A percentile compares a stretch with the other conserved stretches of the same genome.
phyloP scores from a whole-genome alignment of 2,888 invertebrate genomes.

The Icerya purchasi region DNA sequence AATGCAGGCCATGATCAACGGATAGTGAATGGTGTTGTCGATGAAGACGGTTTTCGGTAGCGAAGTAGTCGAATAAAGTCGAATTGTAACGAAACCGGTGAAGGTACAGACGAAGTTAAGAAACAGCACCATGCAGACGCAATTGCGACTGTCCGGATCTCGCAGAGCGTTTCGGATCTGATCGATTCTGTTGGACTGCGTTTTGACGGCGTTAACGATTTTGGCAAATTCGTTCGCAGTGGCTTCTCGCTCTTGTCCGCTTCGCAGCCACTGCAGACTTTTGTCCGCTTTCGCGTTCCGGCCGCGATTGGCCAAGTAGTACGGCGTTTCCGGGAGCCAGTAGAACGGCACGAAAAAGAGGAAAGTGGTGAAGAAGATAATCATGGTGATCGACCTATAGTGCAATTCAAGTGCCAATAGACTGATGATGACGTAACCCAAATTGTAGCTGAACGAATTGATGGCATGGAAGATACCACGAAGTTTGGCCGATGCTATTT shows the following conservation, averaged over 20 bases:
- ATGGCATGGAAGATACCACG: not conserved
- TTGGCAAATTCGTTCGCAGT: not conserved
- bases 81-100: not conserved
- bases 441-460: not conserved
- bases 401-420: not conserved
- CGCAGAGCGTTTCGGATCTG: not conserved
- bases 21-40: not conserved
- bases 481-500: not conserved
- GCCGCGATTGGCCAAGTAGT: not conserved
- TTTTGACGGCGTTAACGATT: not conserved
- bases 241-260: not conserved
- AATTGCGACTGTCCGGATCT: too few relatives aligned
- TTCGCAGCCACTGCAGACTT: not conserved
- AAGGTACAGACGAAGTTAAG: not conserved
- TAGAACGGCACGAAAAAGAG: not conserved
- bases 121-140: not conserved
- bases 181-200: not conserved
- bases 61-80: not conserved
- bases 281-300: not conserved
- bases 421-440: not conserved
- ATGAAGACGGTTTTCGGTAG: not conserved
- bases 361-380: not conserved
- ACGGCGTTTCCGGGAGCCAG: not conserved
- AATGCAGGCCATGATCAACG: not conserved
- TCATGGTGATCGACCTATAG: not conserved